These are phyloP conservation scores for Heliothis virescens DNA, from an alignment of 1,140 invertebrate species.

Conservation along the genomic window DNA sequence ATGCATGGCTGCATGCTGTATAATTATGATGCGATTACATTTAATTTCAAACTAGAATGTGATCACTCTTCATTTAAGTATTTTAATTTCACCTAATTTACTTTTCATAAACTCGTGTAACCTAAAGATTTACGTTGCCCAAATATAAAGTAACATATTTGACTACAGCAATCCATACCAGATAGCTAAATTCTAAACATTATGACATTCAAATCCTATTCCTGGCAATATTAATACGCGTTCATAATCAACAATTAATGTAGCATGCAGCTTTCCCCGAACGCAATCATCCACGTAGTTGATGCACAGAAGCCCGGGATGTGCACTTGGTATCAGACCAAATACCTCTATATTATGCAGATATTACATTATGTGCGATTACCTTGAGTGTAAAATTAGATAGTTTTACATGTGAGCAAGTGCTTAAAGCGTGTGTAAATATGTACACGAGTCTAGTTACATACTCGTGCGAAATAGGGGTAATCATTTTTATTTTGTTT, in stretches of 20 bases:
- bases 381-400: constrained; percentile 77
- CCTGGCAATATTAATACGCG: constrained; percentile 16
- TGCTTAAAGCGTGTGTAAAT: constrained; percentile 56
- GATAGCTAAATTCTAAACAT: constrained; percentile 4
- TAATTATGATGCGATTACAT: no score
- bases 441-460: constrained; percentile 48
- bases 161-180: constrained; percentile 3
- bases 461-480: constrained; percentile 4
- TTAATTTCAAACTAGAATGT: no score
- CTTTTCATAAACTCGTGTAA: no score
- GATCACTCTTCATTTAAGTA: no score
- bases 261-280: constrained; percentile 4
- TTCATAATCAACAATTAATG: constrained; percentile 25
- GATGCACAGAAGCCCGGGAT: constrained; percentile 60
- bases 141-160: not conserved
- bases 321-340: constrained; percentile 61
- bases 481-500: constrained; percentile 19
- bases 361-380: constrained; percentile 71
- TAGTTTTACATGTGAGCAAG: constrained; percentile 63
- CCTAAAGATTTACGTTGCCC: no score
- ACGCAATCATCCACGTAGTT: not conserved
- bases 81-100: no score
- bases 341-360: constrained; percentile 75
- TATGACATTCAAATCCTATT: constrained; percentile 5
- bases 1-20: no score